A percentile compares a stretch with the other conserved stretches of the same genome.
Evolutionary conservation across 2,888 invertebrate genomes (phyloP).

Genomic region (Latrodectus hesperus): DNA sequence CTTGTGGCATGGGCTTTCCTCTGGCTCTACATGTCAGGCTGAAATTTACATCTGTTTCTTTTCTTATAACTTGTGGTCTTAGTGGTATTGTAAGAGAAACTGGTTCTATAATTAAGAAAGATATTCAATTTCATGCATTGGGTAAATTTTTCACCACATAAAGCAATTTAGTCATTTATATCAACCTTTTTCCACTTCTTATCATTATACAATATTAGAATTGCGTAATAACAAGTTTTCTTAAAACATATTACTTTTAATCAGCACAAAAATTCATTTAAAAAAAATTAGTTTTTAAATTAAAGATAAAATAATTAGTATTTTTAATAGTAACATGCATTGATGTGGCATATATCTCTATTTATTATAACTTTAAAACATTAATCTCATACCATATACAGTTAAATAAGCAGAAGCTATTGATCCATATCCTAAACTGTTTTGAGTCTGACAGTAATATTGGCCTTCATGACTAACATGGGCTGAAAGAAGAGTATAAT

Average conservation of each 20-base stretch:
- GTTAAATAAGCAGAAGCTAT: slow-evolving; percentile 87
- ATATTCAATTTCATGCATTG: not conserved
- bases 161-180: too few relatives aligned
- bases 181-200: too few relatives aligned
- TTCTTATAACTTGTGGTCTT: slow-evolving; percentile 75
- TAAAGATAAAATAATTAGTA: too few relatives aligned
- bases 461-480: slow-evolving; percentile 88
- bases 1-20: slow-evolving; percentile 89
- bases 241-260: too few relatives aligned
- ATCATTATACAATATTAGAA: too few relatives aligned
- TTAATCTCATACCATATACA: slow-evolving; percentile 79
- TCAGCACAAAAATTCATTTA: too few relatives aligned
- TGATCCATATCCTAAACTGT: slow-evolving; percentile 90
- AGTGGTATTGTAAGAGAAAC: slow-evolving; percentile 88
- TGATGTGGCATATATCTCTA: too few relatives aligned
- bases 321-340: too few relatives aligned
- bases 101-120: slow-evolving; percentile 79
- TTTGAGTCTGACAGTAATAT: slow-evolving; percentile 92
- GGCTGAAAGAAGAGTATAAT: slow-evolving; percentile 89
- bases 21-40: slow-evolving; percentile 88
- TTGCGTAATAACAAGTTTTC: too few relatives aligned
- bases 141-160: too few relatives aligned
- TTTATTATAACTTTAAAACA: too few relatives aligned
- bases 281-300: too few relatives aligned
- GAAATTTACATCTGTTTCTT: slow-evolving; percentile 86